Conservation (phyloP, 2,888 invertebrate species). For the Drosophila flavopinicola region DNA sequence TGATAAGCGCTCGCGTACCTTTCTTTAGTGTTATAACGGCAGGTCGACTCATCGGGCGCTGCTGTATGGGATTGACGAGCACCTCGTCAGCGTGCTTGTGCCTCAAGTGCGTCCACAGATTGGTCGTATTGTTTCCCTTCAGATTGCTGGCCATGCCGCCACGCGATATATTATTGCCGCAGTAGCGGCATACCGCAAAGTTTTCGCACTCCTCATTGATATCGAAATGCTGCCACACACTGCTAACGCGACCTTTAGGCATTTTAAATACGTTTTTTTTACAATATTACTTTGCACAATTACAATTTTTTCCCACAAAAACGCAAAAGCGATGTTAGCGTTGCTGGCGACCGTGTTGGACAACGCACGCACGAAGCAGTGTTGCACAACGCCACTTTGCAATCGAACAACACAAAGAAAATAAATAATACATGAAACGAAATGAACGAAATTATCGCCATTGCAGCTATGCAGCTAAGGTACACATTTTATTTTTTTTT, state of each 20-base stretch:
- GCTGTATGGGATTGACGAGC: constrained; percentile 59
- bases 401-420: constrained; percentile 35
- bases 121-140: constrained; percentile 68
- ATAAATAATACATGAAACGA: constrained; percentile 7
- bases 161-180: constrained; percentile 74
- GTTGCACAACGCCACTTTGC: constrained; percentile 38
- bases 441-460: background rate
- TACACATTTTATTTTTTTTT: background rate
- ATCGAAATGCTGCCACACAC: constrained; percentile 70
- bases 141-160: constrained; percentile 72
- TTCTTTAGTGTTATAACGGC: constrained; percentile 57
- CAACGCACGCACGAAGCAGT: constrained; percentile 30
- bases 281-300: constrained; percentile 26
- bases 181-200: constrained; percentile 69
- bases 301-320: constrained; percentile 42
- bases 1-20: constrained; percentile 55
- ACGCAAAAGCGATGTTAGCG: constrained; percentile 68
- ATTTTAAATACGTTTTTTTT: constrained; percentile 36
- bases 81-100: constrained; percentile 70
- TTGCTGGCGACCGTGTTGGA: constrained; percentile 60
- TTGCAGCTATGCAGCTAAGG: background rate
- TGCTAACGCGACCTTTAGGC: constrained; percentile 70
- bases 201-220: constrained; percentile 69
- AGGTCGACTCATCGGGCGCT: constrained; percentile 34
- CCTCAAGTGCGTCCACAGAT: constrained; percentile 65